phyloP scores from a whole-genome alignment of 2,797 vertebrate species.

The Buphagus erythrorhynchus region DNA sequence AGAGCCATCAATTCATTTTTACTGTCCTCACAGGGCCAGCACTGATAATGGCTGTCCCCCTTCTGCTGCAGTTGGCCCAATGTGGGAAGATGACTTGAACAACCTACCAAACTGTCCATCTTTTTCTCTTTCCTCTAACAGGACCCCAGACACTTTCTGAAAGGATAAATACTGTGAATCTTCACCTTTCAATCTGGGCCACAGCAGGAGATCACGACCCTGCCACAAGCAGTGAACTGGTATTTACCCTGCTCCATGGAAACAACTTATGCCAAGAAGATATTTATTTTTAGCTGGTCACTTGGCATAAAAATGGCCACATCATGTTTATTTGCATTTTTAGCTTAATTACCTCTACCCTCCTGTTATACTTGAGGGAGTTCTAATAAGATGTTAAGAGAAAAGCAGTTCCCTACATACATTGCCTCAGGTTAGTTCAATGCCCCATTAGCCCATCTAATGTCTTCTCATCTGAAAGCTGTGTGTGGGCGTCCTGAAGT shows the following conservation, averaged over 20 bases:
- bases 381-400: conserved; percentile 69
- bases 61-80: not conserved
- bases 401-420: conserved; percentile 37
- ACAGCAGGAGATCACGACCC: conserved; percentile 8
- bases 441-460: conserved; percentile 77
- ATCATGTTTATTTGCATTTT: conserved; percentile 56
- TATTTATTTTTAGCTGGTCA: conserved; percentile 28
- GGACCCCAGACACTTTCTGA: conserved; percentile 6
- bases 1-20: conserved; percentile 24
- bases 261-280: not conserved
- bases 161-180: conserved; percentile 13
- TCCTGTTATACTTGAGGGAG: conserved; percentile 61
- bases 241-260: conserved; percentile 5
- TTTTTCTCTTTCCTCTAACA: not conserved
- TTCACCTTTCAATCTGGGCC: conserved; percentile 32
- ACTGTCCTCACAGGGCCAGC: not conserved
- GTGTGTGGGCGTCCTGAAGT: not conserved
- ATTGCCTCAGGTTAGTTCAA: conserved; percentile 67
- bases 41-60: not conserved
- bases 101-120: not conserved
- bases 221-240: not conserved
- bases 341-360: conserved; percentile 66
- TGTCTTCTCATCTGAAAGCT: conserved; percentile 62
- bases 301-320: conserved; percentile 47
- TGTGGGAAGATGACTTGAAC: not conserved